Percentiles rank a stretch among this genome's conserved stretches.
Evolutionary conservation across 2,113 vertebrate species (phyloP).

Genomic region (Stegostoma tigrinum): DNA sequence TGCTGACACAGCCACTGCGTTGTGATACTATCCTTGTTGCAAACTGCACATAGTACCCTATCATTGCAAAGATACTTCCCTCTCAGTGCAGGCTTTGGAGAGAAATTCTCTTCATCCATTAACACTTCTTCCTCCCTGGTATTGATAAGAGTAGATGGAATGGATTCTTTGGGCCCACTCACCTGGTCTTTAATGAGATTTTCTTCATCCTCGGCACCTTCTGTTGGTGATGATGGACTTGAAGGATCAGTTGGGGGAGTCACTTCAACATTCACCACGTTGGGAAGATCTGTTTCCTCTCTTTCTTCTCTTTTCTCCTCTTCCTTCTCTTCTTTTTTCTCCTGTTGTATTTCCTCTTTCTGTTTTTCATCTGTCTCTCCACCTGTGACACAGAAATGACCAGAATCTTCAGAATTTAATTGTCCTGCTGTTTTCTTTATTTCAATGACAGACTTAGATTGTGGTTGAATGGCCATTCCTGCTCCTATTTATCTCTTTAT

Average conservation of each 20-base stretch:
- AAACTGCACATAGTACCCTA: neutral
- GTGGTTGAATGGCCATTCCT: neutral
- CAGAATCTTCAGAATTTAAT: neutral
- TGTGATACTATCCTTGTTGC: neutral
- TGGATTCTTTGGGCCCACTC: neutral
- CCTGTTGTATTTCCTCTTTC: too few relatives aligned
- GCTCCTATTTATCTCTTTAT: too few relatives aligned
- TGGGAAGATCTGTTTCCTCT: constrained; percentile 44
- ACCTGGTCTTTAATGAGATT: constrained; percentile 49
- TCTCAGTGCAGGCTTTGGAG: neutral
- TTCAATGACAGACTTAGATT: neutral
- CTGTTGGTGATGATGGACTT: constrained; percentile 43
- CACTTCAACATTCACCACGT: constrained; percentile 47
- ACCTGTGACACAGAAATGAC: neutral
- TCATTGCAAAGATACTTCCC: neutral
- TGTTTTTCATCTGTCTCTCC: neutral
- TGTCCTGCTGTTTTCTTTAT: neutral
- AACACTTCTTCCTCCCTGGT: neutral
- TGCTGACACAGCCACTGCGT: neutral
- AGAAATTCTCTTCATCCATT: neutral
- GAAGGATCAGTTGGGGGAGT: constrained; percentile 44
- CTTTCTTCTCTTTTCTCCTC: neutral
- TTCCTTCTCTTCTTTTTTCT: neutral
- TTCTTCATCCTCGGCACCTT: constrained; percentile 44
- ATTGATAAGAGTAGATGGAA: neutral